A percentile compares a stretch with the other conserved stretches of the same genome.
phyloP scores from a whole-genome alignment of 2,888 invertebrate species.

The Diarsia rubi region DNA sequence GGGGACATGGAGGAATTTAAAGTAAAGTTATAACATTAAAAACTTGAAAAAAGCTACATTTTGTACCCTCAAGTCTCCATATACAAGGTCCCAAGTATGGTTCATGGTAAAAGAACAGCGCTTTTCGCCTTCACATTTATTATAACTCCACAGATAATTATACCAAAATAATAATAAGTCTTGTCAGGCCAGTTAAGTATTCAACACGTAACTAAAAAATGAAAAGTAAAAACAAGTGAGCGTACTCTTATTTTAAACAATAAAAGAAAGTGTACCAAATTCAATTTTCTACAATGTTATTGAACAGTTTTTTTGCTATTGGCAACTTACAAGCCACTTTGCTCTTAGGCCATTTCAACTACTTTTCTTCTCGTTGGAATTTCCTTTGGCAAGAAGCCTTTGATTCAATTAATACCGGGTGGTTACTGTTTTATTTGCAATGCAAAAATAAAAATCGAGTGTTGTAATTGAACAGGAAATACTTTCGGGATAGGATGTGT shows the following conservation, averaged over 20 bases:
- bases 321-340: conserved; percentile 13
- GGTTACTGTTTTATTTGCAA: not conserved
- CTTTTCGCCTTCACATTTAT: not conserved
- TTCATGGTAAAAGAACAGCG: no score
- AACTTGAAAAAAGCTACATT: no score
- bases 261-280: conserved; percentile 32
- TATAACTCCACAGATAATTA: not conserved
- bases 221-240: conserved; percentile 19
- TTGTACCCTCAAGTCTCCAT: no score
- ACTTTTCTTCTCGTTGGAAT: conserved; percentile 1
- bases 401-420: not conserved
- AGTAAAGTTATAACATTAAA: no score
- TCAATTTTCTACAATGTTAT: conserved; percentile 9
- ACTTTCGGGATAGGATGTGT: conserved; percentile 1
- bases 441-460: not conserved
- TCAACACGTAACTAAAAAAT: not conserved
- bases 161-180: not conserved
- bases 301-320: conserved; percentile 17
- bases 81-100: no score
- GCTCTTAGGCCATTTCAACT: not conserved
- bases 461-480: not conserved
- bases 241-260: not conserved
- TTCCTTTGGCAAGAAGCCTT: not conserved
- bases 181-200: not conserved
- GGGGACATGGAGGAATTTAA: no score